Evolutionary conservation across 2,797 vertebrate species (phyloP), one percentile per base, ranked within the genome.

Genomic region (Brotula barbata): DNA sequence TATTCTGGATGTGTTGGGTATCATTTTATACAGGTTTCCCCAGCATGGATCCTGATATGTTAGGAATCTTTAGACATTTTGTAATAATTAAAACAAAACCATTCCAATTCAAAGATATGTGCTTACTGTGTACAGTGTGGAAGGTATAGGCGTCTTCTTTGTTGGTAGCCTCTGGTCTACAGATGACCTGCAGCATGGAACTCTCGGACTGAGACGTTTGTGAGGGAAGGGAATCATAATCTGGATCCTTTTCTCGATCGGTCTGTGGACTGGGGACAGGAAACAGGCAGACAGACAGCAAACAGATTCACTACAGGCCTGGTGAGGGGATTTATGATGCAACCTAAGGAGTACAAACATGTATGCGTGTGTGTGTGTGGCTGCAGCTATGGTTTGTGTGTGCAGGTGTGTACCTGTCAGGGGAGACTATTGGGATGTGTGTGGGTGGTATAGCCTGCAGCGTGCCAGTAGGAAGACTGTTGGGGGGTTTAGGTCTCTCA

Each of bases 131-230:
- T 3, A 93, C 90, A 14, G 92, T 93, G 25, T 93, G 91, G 63
- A 93, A 93, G 58, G 92, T 93, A 68, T 92, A 93, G 6, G 87
- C 92, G 1, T 93, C 92, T 71, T 93, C 92, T 80, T 93, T 93
- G 73, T 82, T 91, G 33, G 94, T 97, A 0, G 94, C 94, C 63
- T 98, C 95, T 13, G 96, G 95, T 83, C 95, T 93, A 73, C 95
- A 98, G 90, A 98, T 95, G 81, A 98, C 94, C 92, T 98, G 96
- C 83, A 98, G 85, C 90, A 98, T 93, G 50, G 96, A 98, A 78
- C 95, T 97, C 75, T 98, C 96, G 45, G 95, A 96, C 69, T 97
- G 96, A 55, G 96, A 98, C 0, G 92, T 92, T 65, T 93, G 92
- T 16, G 95, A 97, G 8, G 92, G 92, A 42, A 93, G 81, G 7